Evolutionary conservation across 2,888 invertebrate species (phyloP).

Genomic region (Hartigia nigra): DNA sequence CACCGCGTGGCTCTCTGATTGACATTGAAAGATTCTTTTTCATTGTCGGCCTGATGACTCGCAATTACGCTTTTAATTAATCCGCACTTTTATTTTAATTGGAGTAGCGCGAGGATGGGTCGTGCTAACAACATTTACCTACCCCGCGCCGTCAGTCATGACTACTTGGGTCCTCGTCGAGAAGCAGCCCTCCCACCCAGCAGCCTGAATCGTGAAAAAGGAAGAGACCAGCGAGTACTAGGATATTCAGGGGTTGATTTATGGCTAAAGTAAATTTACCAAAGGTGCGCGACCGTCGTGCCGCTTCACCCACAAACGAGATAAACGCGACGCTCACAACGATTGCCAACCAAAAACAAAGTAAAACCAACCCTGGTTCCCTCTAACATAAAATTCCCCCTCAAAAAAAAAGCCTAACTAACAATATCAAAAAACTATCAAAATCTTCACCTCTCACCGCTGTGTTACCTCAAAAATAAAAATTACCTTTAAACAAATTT

Average conservation of each 20-base stretch:
- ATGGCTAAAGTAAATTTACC: slow-evolving; percentile 44
- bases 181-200: neutral
- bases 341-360: neutral
- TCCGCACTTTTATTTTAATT: slow-evolving; percentile 19
- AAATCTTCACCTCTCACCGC: neutral
- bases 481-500: neutral
- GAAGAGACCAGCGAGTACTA: neutral
- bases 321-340: slow-evolving; percentile 23
- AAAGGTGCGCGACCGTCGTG: slow-evolving; percentile 34
- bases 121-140: slow-evolving; percentile 18
- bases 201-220: neutral
- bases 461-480: neutral
- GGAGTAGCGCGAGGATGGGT: slow-evolving; percentile 13
- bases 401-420: neutral
- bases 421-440: neutral
- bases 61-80: slow-evolving; percentile 22
- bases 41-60: slow-evolving; percentile 19
- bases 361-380: too few species aligned
- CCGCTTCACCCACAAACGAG: slow-evolving; percentile 33
- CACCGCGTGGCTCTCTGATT: slow-evolving; percentile 10
- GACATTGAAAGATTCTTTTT: slow-evolving; percentile 21
- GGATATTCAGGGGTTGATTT: slow-evolving; percentile 33
- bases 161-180: neutral
- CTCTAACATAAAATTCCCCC: neutral
- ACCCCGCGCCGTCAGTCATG: slow-evolving; percentile 8